phyloP scores from a whole-genome alignment of 2,113 vertebrate genomes.

The Alexandromys fortis region DNA sequence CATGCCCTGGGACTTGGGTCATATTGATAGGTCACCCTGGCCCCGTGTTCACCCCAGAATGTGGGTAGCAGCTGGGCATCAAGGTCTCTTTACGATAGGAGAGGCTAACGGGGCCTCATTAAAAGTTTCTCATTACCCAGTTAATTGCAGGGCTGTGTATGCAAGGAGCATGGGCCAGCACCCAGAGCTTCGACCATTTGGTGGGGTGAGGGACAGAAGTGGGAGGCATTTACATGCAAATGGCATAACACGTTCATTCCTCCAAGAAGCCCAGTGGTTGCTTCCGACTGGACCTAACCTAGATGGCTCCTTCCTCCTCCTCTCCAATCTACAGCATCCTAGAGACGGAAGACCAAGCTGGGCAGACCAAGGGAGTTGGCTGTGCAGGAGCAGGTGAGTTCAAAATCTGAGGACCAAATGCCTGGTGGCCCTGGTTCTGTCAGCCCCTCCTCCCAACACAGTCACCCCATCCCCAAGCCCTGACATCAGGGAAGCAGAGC shows the following conservation, averaged over 20 bases:
- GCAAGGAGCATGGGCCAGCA: background rate
- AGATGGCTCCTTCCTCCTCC: background rate
- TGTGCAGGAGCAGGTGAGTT: background rate
- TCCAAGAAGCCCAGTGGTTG: background rate
- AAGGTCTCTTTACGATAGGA: slow-evolving; percentile 49
- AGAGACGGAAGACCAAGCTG: background rate
- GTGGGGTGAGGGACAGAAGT: background rate
- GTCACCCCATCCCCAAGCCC: background rate
- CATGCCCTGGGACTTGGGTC: background rate
- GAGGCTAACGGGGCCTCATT: slow-evolving; percentile 41
- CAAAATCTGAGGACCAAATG: slow-evolving; percentile 2
- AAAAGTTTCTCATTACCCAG: slow-evolving; percentile 54
- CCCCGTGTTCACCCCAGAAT: background rate
- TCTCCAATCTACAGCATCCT: background rate
- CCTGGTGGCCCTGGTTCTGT: background rate
- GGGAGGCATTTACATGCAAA: slow-evolving; percentile 21
- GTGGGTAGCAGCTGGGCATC: slow-evolving; percentile 40
- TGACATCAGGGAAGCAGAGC: slow-evolving; percentile 40
- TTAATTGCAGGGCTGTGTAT: slow-evolving; percentile 51
- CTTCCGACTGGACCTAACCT: background rate
- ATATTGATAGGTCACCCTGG: background rate
- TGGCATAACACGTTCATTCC: background rate
- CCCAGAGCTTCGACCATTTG: background rate
- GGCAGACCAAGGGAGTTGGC: accelerated
- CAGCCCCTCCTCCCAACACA: background rate